Base-by-base conservation (phyloP, 2,797 vertebrate genomes). In the Enteromius mattozi region DNA sequence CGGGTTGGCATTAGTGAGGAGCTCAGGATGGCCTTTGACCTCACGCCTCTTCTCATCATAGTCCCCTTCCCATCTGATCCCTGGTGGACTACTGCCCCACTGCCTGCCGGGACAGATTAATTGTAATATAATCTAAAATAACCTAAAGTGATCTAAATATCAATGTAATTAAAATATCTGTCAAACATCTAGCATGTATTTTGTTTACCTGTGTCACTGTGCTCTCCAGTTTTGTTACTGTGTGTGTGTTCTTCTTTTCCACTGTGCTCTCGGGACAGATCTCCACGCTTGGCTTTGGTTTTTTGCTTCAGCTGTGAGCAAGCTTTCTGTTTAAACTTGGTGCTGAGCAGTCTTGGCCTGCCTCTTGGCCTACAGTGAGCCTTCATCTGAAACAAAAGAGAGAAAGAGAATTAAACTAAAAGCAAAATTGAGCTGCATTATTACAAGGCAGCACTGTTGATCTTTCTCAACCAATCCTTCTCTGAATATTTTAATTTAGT, bases 231-330 rank as follows among this genome's bases (percentile, higher is more conserved):
- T 85, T 72, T 76, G 37, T 77, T 72, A 82, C 35, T 77, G 91
- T 93, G 92, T 88, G 86, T 89, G 59, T 82, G 76, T 49, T 63
- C 75, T 54, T 83, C 82, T 63, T 84, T 84, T 61, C 37, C 75
- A 70, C 87, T 92, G 49, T 63, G 93, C 33, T 24, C 91, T 45
- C 92, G 92, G 59, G 93, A 92, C 61, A 96, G 93, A 88, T 33
- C 33, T 10, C 94, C 92, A 30, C 91, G 94, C 91, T 96, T 96
- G 90, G 92, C 94, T 77, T 94, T 96, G 56, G 95, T 95, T 88
- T 96, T 97, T 81, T 97, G 96, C 92, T 97, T 97, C 88, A 97
- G 93, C 91, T 97, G 97, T 42, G 95, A 80, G n/a, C 83, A 84
- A 37, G 83, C 77, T 71, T 84, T 84, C 56, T 84, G 83, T 59